Conservation (phyloP, 2,797 vertebrate species). For the Balearica regulorum region DNA sequence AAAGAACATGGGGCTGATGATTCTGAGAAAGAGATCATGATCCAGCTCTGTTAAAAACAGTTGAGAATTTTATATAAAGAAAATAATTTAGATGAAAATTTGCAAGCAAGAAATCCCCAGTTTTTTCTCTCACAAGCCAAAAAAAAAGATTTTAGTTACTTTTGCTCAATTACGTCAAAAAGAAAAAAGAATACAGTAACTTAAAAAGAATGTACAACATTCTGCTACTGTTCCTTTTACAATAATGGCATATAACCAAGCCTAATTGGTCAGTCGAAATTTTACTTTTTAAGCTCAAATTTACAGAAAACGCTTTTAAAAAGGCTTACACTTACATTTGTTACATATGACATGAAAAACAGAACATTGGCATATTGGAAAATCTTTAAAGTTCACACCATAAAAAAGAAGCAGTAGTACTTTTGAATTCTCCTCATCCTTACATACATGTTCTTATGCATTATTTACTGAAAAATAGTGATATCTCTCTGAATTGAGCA, state of each 20-base stretch:
- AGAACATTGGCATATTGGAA: background rate
- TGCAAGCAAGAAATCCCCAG: fast-evolving
- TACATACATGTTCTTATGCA: background rate
- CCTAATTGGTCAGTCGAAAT: background rate
- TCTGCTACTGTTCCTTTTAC: background rate
- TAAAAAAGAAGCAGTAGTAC: background rate
- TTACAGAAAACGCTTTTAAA: background rate
- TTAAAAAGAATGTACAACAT: background rate
- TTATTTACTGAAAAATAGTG: background rate
- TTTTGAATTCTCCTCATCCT: background rate
- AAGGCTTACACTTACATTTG: background rate
- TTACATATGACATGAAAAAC: background rate
- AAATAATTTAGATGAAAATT: background rate
- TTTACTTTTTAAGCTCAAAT: background rate
- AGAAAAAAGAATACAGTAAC: background rate
- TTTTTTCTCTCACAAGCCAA: background rate
- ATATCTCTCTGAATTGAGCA: background rate
- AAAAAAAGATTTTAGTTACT: background rate
- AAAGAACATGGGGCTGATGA: background rate
- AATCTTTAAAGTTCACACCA: background rate
- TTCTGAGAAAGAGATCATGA: fast-evolving
- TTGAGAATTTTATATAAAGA: background rate
- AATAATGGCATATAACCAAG: background rate
- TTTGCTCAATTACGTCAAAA: background rate
- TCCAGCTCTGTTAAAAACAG: background rate